These are phyloP conservation scores for Bactericera cockerelli DNA, from an alignment of 1,140 invertebrate species.

Conservation along the genomic window DNA sequence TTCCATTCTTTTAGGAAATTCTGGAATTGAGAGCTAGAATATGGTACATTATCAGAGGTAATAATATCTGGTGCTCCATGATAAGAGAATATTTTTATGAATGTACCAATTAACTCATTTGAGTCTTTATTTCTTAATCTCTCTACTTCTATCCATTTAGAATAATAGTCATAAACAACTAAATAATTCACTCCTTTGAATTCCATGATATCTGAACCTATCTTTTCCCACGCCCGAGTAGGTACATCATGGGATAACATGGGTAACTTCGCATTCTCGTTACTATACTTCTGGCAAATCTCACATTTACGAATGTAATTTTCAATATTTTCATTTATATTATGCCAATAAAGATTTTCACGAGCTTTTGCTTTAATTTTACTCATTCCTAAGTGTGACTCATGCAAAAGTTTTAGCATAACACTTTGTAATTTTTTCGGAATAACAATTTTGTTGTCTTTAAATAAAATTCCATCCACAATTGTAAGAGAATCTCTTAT, in stretches of 20 bases:
- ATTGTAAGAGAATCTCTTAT: background rate
- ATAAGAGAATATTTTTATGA: conserved; percentile 7
- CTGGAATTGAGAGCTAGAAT: conserved; percentile 10
- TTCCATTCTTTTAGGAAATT: conserved; percentile 13
- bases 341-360: conserved; percentile 14
- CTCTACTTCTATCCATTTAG: conserved; percentile 25
- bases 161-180: conserved; percentile 27
- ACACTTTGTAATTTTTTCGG: background rate
- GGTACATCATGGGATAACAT: conserved; percentile 26
- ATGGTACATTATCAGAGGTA: conserved; percentile 16
- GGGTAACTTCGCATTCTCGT: conserved; percentile 23
- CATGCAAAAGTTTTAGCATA: conserved; percentile 8
- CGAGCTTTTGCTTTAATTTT: conserved; percentile 13
- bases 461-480: conserved; percentile 9
- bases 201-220: conserved; percentile 26
- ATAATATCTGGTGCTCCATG: conserved; percentile 13
- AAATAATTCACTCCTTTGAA: conserved; percentile 25
- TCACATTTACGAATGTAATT: conserved; percentile 12
- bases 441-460: conserved; percentile 5
- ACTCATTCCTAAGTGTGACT: conserved; percentile 5
- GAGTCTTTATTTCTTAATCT: conserved; percentile 9
- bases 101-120: conserved; percentile 4
- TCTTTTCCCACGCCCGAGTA: conserved; percentile 24
- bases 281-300: conserved; percentile 16
- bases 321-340: conserved; percentile 15